Base-by-base conservation (phyloP, 1,140 invertebrate genomes). In the Tetraneura akinire region DNA sequence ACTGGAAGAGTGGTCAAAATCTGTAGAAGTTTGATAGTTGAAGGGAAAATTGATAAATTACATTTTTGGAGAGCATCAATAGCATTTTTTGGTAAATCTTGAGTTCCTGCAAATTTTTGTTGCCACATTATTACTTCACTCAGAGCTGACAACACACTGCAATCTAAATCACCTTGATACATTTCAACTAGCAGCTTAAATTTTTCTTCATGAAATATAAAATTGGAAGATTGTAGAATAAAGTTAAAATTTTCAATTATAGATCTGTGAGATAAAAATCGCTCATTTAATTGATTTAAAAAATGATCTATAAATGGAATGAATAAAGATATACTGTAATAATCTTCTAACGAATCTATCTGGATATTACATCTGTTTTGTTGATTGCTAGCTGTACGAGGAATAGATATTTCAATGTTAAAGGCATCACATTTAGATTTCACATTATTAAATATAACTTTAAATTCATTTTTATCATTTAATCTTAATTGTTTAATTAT, bases 261-360 rank as follows among this genome's bases (percentile, higher is more conserved):
- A 66, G 62, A n/a, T 66, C 37, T 66, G 21, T 66, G 32, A 21
- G 18, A 66, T 66, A 42, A 66, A 55, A 73, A 53, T 73, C 21
- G 45, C 14, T 47, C 29, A 53, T 73, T 73, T 53, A 73, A 0
- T 73, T 73, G 11, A 55, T 73, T 55, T 55, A 51, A 16, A 73
- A 51, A 49, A 73, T 13, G 29, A 73, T 51, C 47, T 29, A 73
- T n/a, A 53, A 51, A 73, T 51, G 47, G 23, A 55, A 73, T 51
- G n/a, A 73, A 53, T 55, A 73, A 11, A 73, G 23, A 51, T 32
- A 51, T 73, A 16, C 70, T 4, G 32, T 37, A 37, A 37, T 37
- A 37, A 37, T 8, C 32, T 37, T n/a, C 32, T 3, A 8, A 8
- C 3, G 8, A 37, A 37, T 37, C 32, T 4, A 37, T 8, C 32